A percentile compares a stretch with the other conserved stretches of the same genome.
Evolutionary conservation across 2,797 vertebrate species (phyloP).

Genomic region (Acomys russatus): DNA sequence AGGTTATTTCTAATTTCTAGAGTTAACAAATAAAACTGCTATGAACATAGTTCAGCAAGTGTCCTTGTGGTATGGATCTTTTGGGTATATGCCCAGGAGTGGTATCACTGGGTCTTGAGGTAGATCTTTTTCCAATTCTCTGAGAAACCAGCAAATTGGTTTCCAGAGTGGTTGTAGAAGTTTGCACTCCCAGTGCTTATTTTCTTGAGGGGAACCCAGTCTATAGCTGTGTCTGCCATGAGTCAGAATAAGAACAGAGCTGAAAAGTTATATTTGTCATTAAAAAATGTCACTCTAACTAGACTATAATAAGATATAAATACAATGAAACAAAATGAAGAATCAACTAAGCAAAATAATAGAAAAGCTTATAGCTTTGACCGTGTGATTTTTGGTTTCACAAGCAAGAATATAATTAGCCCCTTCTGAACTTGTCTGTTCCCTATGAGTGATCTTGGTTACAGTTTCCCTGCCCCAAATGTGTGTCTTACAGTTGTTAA

Average conservation of each 20-base stretch:
- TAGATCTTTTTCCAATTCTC: too few species aligned
- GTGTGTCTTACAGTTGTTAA: slow-evolving; percentile 54
- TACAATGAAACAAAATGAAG: neutral
- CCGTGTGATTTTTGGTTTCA: neutral
- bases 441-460: slow-evolving; percentile 43
- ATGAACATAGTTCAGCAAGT: too few species aligned
- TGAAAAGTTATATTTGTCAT: neutral
- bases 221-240: neutral
- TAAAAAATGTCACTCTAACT: neutral
- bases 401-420: slow-evolving; percentile 44
- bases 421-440: slow-evolving; percentile 60
- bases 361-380: neutral
- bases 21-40: too few species aligned
- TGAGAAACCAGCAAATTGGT: too few species aligned
- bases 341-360: slow-evolving; percentile 40
- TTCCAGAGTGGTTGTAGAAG: too few species aligned
- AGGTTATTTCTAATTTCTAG: too few species aligned
- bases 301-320: neutral
- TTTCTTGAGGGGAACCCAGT: neutral
- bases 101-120: too few species aligned
- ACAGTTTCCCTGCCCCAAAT: neutral
- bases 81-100: too few species aligned
- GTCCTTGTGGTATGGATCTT: too few species aligned
- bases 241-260: neutral
- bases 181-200: neutral